These are phyloP conservation scores for Ceyx cyanopectus DNA, from an alignment of 2,113 vertebrate species.

Conservation along the genomic window DNA sequence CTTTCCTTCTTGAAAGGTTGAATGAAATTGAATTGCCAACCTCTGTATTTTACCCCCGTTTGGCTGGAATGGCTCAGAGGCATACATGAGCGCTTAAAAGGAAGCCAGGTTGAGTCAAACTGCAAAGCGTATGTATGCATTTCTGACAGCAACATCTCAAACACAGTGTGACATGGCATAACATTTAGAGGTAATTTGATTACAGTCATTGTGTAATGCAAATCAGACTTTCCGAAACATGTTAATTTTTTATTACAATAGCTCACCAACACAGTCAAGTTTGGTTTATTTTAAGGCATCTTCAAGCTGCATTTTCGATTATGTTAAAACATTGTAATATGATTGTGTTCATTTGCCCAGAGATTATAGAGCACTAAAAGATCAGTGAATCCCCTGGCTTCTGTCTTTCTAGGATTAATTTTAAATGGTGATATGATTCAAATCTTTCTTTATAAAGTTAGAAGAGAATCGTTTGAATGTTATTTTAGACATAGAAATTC, in stretches of 20 bases:
- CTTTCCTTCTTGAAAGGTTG: slow-evolving; percentile 75
- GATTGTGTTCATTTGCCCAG: not conserved
- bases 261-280: slow-evolving; percentile 12
- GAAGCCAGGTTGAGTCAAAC: slow-evolving; percentile 47
- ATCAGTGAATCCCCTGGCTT: not conserved
- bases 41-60: slow-evolving; percentile 69
- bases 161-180: slow-evolving; percentile 41
- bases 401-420: slow-evolving; percentile 3
- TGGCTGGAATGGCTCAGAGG: slow-evolving; percentile 68
- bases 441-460: not conserved
- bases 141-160: slow-evolving; percentile 64
- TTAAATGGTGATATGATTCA: not conserved
- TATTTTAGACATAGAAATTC: not conserved
- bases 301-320: not conserved
- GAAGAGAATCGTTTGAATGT: not conserved
- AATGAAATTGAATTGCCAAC: slow-evolving; percentile 70
- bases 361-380: not conserved
- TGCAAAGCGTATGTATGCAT: slow-evolving; percentile 2
- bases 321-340: not conserved
- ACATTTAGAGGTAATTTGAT: slow-evolving; percentile 71
- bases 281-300: slow-evolving; percentile 9
- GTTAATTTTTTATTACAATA: slow-evolving; percentile 45
- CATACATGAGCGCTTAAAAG: slow-evolving; percentile 52
- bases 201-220: slow-evolving; percentile 65
- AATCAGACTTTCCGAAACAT: slow-evolving; percentile 56